These are phyloP conservation scores for Latheticus oryzae DNA, from an alignment of 2,888 invertebrate genomes.

Conservation along the genomic window DNA sequence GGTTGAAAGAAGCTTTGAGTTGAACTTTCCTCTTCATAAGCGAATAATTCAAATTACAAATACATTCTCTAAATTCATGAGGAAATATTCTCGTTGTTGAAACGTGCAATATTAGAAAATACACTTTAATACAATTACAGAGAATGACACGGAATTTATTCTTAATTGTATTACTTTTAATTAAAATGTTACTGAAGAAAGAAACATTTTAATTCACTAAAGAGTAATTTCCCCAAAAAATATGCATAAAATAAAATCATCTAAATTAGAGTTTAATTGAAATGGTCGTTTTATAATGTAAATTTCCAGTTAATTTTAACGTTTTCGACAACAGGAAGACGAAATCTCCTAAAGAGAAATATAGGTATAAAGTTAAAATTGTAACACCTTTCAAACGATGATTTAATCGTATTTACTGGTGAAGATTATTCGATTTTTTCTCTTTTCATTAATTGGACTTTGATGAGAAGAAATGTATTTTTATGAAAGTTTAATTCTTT, in stretches of 20 bases:
- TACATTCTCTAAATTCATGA: conserved; percentile 32
- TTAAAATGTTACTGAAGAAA: conserved; percentile 21
- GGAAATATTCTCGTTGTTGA: too few species aligned
- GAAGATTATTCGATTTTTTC: conserved; percentile 22
- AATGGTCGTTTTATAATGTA: conserved; percentile 23
- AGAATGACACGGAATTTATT: conserved; percentile 9
- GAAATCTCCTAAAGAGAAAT: conserved; percentile 13
- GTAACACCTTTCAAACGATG: conserved; percentile 21
- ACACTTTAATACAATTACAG: too few species aligned
- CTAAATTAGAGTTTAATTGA: conserved; percentile 20
- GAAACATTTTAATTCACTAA: conserved; percentile 19
- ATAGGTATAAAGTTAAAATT: conserved; percentile 8
- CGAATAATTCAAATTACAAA: conserved; percentile 45
- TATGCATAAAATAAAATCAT: conserved; percentile 12
- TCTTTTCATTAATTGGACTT: conserved; percentile 3
- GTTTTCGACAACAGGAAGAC: conserved; percentile 16
- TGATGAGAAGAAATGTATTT: conserved; percentile 6
- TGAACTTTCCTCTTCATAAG: conserved; percentile 42
- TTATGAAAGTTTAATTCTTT: conserved; percentile 14
- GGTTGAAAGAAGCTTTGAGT: conserved; percentile 46
- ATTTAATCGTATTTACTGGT: conserved; percentile 20
- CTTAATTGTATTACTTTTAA: conserved; percentile 25
- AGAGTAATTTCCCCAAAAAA: conserved; percentile 23
- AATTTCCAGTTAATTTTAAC: conserved; percentile 11
- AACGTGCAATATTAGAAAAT: too few species aligned